Percentiles rank a stretch among this genome's conserved stretches.
phyloP scores from a whole-genome alignment of 2,797 vertebrate genomes.

The Pristis pectinata region DNA sequence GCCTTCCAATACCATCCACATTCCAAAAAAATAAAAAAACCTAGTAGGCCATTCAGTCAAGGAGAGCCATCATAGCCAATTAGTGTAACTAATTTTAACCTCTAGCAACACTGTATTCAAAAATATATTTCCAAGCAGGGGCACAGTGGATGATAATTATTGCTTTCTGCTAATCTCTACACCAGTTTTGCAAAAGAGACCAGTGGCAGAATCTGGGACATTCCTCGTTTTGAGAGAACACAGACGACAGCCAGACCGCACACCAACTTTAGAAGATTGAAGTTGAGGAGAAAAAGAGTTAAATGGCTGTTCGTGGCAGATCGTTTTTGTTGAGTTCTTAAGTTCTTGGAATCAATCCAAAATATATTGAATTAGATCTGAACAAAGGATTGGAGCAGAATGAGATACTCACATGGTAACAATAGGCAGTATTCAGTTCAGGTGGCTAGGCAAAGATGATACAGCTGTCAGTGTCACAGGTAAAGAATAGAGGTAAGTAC shows the following conservation, averaged over 20 bases:
- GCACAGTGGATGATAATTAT: neutral
- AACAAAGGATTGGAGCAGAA: slow-evolving; percentile 28
- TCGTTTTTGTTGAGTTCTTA: neutral
- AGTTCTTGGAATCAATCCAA: slow-evolving; percentile 9
- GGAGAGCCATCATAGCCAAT: neutral
- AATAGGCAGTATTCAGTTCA: slow-evolving; percentile 23
- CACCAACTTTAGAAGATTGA: too few species aligned
- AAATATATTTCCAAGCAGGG: neutral
- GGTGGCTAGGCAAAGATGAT: slow-evolving; percentile 27
- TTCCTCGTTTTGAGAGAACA: neutral
- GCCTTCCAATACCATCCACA: neutral
- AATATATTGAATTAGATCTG: slow-evolving; percentile 27
- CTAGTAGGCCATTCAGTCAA: neutral
- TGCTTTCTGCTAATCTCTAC: too few species aligned
- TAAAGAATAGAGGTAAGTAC: slow-evolving; percentile 21
- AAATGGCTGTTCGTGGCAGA: neutral
- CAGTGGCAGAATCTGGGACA: too few species aligned
- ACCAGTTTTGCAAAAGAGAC: neutral
- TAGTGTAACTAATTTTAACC: neutral
- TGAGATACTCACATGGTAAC: slow-evolving; percentile 29
- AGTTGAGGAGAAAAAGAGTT: neutral
- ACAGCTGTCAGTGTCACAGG: slow-evolving; percentile 24
- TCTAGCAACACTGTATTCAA: neutral
- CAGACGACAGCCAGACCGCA: neutral
- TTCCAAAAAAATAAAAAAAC: neutral